Percentiles rank a stretch among this genome's conserved stretches.
Evolutionary conservation across 1,140 invertebrate species (phyloP).

Genomic region (Tetramorium alpestre): DNA sequence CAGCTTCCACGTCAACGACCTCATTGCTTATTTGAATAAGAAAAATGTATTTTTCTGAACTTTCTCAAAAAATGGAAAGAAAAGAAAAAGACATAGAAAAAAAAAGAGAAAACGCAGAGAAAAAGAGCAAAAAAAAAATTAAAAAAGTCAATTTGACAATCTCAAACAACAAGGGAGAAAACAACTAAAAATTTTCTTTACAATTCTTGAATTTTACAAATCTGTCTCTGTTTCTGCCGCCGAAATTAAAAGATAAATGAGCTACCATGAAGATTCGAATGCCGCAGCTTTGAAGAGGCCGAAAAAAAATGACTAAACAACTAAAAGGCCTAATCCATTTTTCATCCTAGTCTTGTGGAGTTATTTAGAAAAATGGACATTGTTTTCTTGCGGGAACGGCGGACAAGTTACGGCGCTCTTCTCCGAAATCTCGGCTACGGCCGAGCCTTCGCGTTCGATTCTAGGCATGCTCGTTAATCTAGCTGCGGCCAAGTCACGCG

Average conservation of each 20-base stretch:
- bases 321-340: neutral
- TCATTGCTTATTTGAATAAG: constrained; percentile 52
- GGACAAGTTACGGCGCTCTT: constrained; percentile 30
- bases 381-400: neutral
- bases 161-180: no score
- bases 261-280: neutral
- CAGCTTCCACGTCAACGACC: constrained; percentile 72
- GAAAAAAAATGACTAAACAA: neutral
- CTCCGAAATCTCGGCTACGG: constrained; percentile 66
- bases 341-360: neutral
- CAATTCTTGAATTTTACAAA: neutral
- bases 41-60: constrained; percentile 49
- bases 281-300: neutral
- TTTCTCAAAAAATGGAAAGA: neutral
- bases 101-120: neutral
- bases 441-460: constrained; percentile 75
- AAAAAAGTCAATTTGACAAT: constrained; percentile 12
- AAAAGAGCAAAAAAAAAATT: neutral
- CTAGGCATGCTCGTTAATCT: constrained; percentile 82
- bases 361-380: neutral
- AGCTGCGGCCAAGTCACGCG: constrained; percentile 77
- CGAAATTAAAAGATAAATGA: neutral
- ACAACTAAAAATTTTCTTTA: neutral
- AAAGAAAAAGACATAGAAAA: neutral
- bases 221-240: neutral